A percentile compares a stretch with the other conserved stretches of the same genome.
These are phyloP conservation scores for Fistularia tabacaria DNA, from an alignment of 2,797 vertebrate genomes.

Conservation along the genomic window DNA sequence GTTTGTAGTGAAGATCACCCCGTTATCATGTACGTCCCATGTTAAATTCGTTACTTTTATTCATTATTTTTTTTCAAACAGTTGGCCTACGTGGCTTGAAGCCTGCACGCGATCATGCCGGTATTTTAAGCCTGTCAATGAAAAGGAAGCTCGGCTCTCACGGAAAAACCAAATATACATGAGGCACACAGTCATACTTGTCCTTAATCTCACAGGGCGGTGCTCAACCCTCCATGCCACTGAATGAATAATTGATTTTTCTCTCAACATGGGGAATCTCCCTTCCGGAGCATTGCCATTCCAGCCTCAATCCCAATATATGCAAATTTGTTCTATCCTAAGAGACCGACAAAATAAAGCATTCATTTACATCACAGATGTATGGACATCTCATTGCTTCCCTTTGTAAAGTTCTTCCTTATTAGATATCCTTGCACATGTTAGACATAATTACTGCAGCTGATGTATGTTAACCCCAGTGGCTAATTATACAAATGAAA, in stretches of 20 bases:
- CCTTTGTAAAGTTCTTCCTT: too few species aligned
- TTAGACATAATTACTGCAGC: too few species aligned
- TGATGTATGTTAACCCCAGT: too few species aligned
- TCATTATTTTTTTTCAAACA: too few species aligned
- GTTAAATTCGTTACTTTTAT: too few species aligned
- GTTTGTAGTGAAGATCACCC: too few species aligned
- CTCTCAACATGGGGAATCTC: constrained; percentile 45
- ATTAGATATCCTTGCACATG: too few species aligned
- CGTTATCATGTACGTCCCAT: too few species aligned
- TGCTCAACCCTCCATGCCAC: constrained; percentile 52
- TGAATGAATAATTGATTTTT: constrained; percentile 71
- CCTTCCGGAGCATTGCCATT: constrained; percentile 25
- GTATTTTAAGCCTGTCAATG: constrained; percentile 17
- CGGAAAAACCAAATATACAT: constrained; percentile 45
- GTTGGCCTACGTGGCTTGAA: too few species aligned
- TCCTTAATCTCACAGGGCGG: constrained; percentile 54
- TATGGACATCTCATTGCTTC: too few species aligned
- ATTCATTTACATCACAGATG: too few species aligned
- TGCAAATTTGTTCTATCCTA: constrained; percentile 18
- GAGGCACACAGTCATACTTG: constrained; percentile 49
- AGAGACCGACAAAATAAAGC: constrained; percentile 6
- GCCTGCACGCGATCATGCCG: not conserved
- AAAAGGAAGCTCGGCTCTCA: constrained; percentile 15
- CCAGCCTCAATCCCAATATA: constrained; percentile 23
- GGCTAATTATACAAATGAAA: too few species aligned